These are phyloP conservation scores for Tringa solitaria DNA, from an alignment of 2,113 vertebrate genomes.

Conservation along the genomic window DNA sequence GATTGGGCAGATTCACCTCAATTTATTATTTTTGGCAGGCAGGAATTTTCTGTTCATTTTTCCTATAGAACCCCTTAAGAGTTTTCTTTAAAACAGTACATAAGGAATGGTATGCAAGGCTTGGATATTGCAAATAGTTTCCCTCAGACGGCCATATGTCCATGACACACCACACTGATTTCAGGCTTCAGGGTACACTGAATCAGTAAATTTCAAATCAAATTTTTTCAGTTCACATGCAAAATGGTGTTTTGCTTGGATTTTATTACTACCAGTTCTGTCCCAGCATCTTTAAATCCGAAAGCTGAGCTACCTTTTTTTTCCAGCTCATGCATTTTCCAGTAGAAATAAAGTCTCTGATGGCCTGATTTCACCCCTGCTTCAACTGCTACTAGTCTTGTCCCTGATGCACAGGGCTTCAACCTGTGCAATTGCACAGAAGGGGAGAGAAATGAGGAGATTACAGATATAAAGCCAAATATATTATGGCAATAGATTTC, in stretches of 20 bases:
- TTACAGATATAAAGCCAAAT: background rate
- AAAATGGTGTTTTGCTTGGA: constrained; percentile 13
- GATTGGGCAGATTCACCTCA: background rate
- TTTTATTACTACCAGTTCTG: constrained; percentile 14
- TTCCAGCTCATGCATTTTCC: background rate
- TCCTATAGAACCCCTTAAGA: background rate
- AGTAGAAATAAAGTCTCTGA: background rate
- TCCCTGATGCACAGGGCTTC: background rate
- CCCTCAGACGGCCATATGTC: background rate
- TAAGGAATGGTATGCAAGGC: background rate
- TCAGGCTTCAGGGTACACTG: background rate
- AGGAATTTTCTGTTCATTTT: background rate
- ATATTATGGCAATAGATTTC: background rate
- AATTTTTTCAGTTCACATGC: background rate
- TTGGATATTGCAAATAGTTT: background rate
- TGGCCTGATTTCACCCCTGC: background rate
- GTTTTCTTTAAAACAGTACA: background rate
- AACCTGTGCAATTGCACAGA: background rate
- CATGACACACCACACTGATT: background rate
- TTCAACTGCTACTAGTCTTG: background rate
- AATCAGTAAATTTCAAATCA: constrained; percentile 2
- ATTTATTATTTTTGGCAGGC: background rate
- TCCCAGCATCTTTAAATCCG: background rate
- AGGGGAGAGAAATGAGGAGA: background rate
- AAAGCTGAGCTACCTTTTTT: background rate